Base-by-base conservation (phyloP, 2,888 invertebrate species). In the Thumatha senex region DNA sequence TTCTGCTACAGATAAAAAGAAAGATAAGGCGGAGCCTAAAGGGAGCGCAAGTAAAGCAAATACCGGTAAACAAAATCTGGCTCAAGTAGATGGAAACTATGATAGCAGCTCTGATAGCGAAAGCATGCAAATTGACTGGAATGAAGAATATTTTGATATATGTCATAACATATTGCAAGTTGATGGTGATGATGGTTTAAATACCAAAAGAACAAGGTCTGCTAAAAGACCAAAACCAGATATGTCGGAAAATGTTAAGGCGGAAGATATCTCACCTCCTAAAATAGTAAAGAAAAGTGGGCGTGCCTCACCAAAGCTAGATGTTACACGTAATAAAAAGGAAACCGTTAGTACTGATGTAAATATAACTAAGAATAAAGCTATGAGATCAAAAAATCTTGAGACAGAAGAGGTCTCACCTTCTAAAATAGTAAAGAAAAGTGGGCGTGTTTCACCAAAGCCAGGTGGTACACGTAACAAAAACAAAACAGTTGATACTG, bases 11-110 rank as follows among this genome's bases (percentile, higher is more conserved):
- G 39, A 46, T 11, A 71, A 51, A 46, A 61, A 61, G 51, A 57
- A 56, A 49, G 48, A 56, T 40, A 56, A 41, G n/a, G 51, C 48
- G 42, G 35, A 67, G 39, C 53, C 59, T 49, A 58, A 61, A 59
- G 35, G 70, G 49, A 41, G 47, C 15, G 46, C 41, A 33, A 62
- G 52, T 42, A 68, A 68, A 51, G 35, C 54, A 15, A 76, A 76
- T 61, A 36, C 56, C 14, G 70, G 71, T 50, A 73, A 64, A 54
- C 55, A 63, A 54, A 80, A 78, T 48, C 86, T 93, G 58, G 76
- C 92, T 0, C 94, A 94, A 69, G 64, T 94, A 40, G 94, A 94
- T 84, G 94, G 94, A 3, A 85, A 78, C 56, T 80, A 88, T 72
- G 92, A 93, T 76, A 61, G 48, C 42, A 68, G 61, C 66, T 68